Conservation (phyloP, 2,113 vertebrate species). For the Scartelaos histophorus region DNA sequence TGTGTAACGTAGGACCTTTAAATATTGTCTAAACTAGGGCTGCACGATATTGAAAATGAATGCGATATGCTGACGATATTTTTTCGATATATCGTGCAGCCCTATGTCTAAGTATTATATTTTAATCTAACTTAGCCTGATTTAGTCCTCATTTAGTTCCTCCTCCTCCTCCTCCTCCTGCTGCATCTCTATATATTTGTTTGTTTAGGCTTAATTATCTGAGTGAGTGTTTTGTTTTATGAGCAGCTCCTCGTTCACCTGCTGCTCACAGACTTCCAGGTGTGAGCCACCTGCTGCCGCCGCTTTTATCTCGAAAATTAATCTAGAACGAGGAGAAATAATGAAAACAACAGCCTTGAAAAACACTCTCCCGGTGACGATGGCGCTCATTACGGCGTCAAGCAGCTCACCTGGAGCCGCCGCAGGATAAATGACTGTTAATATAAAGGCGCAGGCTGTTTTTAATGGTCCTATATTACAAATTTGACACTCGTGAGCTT, state of each 20-base stretch:
- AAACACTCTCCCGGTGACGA: neutral
- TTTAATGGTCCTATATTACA: too few species aligned
- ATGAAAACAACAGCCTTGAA: neutral
- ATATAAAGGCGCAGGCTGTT: neutral
- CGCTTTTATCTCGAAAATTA: neutral
- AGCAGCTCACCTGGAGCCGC: neutral
- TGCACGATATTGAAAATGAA: too few species aligned
- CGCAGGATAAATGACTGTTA: neutral
- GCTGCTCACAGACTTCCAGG: neutral
- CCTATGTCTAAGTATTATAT: too few species aligned
- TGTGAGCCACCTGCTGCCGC: conserved; percentile 5
- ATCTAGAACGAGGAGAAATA: conserved; percentile 1
- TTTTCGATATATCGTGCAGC: too few species aligned
- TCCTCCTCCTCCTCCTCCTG: neutral
- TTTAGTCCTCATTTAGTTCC: too few species aligned
- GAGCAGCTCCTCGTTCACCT: neutral
- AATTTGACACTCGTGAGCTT: too few species aligned
- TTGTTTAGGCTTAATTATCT: conserved; percentile 3
- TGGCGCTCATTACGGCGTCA: neutral
- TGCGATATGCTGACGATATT: too few species aligned
- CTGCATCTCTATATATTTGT: neutral
- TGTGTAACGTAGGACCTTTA: neutral
- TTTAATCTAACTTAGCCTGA: too few species aligned
- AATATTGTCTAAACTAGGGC: too few species aligned
- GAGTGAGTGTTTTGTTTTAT: neutral